A percentile compares a stretch with the other conserved stretches of the same genome.
phyloP scores from a whole-genome alignment of 2,797 vertebrate species.

The Sebastes minor region DNA sequence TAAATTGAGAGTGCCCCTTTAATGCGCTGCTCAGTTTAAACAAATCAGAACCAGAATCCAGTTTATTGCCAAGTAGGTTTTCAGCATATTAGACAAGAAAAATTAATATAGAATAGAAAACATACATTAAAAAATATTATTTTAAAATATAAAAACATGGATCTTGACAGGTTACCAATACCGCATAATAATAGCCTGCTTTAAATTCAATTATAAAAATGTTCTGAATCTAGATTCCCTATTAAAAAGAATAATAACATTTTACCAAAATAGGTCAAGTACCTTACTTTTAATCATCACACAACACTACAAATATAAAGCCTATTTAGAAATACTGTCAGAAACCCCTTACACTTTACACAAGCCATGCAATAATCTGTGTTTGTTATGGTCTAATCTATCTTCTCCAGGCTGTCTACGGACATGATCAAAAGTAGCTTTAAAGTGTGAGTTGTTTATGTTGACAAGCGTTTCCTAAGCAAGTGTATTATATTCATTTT shows the following conservation, averaged over 20 bases:
- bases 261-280: background rate
- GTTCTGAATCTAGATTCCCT: background rate
- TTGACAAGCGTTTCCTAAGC: background rate
- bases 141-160: background rate
- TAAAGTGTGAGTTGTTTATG: constrained; percentile 6
- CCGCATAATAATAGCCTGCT: background rate
- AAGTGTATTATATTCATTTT: background rate
- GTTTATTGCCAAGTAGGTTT: background rate
- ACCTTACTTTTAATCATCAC: background rate
- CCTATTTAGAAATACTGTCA: background rate
- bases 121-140: background rate
- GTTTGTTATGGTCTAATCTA: background rate
- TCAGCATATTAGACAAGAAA: background rate
- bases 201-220: background rate
- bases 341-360: background rate
- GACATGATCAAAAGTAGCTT: constrained; percentile 19
- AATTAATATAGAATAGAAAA: background rate
- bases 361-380: background rate
- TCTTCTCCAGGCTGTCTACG: background rate
- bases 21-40: background rate
- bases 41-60: background rate
- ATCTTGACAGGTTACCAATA: background rate
- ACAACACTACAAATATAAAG: background rate
- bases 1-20: background rate
- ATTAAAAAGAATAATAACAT: background rate